Conservation (phyloP, 2,113 vertebrate genomes). For the Menidia beryllina region DNA sequence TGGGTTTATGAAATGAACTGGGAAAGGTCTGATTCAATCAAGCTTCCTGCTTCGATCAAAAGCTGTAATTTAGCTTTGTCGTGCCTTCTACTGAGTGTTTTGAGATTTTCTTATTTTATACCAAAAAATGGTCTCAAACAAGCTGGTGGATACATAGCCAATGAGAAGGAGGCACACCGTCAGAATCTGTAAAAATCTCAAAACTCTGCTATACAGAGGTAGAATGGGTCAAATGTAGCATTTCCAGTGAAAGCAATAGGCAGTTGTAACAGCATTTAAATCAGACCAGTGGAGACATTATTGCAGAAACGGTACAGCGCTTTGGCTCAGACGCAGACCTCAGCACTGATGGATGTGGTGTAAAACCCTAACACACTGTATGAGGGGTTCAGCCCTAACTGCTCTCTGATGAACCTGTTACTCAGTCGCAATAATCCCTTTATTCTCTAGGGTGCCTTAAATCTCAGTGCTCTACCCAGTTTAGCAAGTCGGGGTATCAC, state of each 20-base stretch:
- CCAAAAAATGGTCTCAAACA: not conserved
- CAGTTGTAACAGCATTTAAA: slow-evolving; percentile 39
- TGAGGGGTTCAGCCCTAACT: slow-evolving; percentile 30
- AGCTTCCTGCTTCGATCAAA: no score
- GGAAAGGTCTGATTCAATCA: no score
- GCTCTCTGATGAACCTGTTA: slow-evolving; percentile 33
- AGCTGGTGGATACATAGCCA: not conserved
- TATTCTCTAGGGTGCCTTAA: slow-evolving; percentile 15
- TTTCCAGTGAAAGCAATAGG: not conserved
- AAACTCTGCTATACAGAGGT: not conserved
- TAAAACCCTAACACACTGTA: slow-evolving; percentile 32
- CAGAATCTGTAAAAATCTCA: not conserved
- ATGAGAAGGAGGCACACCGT: not conserved
- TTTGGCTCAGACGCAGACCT: slow-evolving; percentile 44
- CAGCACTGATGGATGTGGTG: slow-evolving; percentile 61
- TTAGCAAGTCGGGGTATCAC: slow-evolving; percentile 26
- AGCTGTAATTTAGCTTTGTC: not conserved
- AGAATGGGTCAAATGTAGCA: not conserved
- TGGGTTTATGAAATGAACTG: no score
- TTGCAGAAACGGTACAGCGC: slow-evolving; percentile 13
- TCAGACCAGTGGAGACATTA: slow-evolving; percentile 34
- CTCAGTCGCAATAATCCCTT: slow-evolving; percentile 12
- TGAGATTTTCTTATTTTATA: not conserved
- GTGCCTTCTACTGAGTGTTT: not conserved
- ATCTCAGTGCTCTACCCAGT: slow-evolving; percentile 37